Evolutionary conservation across 2,888 invertebrate genomes (phyloP), one percentile per base, ranked within the genome.

Genomic region (Augochlorella aurata): DNA sequence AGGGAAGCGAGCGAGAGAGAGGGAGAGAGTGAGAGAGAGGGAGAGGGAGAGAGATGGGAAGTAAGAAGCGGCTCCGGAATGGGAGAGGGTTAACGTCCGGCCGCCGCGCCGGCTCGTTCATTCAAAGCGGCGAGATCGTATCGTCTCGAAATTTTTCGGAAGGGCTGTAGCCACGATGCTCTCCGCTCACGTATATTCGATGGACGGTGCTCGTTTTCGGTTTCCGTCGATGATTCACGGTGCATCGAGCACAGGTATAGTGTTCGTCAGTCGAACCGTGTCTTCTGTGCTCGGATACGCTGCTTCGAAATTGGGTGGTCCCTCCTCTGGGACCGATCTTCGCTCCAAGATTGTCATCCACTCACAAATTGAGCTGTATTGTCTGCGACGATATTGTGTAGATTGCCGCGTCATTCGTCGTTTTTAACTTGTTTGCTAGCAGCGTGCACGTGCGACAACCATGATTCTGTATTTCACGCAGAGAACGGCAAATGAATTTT

Each of bases 11-110:
- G 18, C 12, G 68, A 38, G 73, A 16, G 49, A 14, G 16, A 21
- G 49, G 2, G 16, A 21, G 73, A 61, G n/a, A 14, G 74, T 38
- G 21, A 38, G 14, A 14, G 63, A 29, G 21, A 52, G n/a, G 9
- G n/a, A 16, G 45, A 24, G 74, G 4, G 29, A 47, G 18, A 16
- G 68, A 38, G 69, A 16, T n/a, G 47, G 58, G 74, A 71, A 77
- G 61, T 69, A 72, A 74, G 82, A 73, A 82, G 54, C 61, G 61
- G 45, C 12, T n/a, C 18, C 44, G 65, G 77, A 71, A 77, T 47
- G 78, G 71, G 77, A 63, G 68, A 49, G 81, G 83, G 79, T 83
- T 79, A 84, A 84, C 74, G 82, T 74, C 83, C 83, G 49, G 54
- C 58, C 47, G 45, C 58, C 47, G 45, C 54, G 61, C 54, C 24